Base-by-base conservation (phyloP, 1,140 invertebrate genomes). In the Colletes latitarsis region DNA sequence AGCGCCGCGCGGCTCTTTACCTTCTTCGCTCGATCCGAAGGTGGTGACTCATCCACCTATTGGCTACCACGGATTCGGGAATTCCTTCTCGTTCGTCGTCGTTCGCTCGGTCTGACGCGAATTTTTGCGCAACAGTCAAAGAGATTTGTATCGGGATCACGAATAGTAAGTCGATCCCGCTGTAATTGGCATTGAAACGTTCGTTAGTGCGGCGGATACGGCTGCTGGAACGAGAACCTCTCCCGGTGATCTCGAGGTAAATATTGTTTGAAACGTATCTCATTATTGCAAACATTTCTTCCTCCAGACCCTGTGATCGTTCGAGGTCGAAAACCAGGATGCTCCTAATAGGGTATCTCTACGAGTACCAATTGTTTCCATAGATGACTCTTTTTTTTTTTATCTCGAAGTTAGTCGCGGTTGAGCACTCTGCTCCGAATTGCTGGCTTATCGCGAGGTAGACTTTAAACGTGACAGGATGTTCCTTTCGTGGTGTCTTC, bases 31-130 rank as follows among this genome's bases (percentile, higher is more conserved):
- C 58, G 66, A 63, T 68, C 66, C 64, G 76, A 83, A 84, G 82
- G 60, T 82, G 88, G 81, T 90, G 90, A 91, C 83, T 90, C 89
- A 91, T 83, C 88, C 82, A 82, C 78, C 88, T 83, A 86, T 87
- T 70, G 83, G 83, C 83, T 88, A 76, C 83, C 80, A 84, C 73
- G 80, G 82, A 86, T 89, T 84, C 78, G 87, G 89, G 85, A 91
- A 91, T 91, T 88, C 85, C 88, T 83, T 81, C 81, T 79, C 76
- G 71, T 76, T 86, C 71, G 79, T 77, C 74, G 64, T 83, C 62
- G 84, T 85, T 85, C 46, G 19, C 43, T 43, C 72, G 8, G 60
- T 67, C 71, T 68, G 53, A 80, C 78, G 53, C 78, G 60, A 73
- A 79, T 79, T 75, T 67, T 68, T 74, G 71, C 60, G 17, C 41